Base-by-base conservation (phyloP, 2,797 vertebrate species). In the Vespertilio murinus region DNA sequence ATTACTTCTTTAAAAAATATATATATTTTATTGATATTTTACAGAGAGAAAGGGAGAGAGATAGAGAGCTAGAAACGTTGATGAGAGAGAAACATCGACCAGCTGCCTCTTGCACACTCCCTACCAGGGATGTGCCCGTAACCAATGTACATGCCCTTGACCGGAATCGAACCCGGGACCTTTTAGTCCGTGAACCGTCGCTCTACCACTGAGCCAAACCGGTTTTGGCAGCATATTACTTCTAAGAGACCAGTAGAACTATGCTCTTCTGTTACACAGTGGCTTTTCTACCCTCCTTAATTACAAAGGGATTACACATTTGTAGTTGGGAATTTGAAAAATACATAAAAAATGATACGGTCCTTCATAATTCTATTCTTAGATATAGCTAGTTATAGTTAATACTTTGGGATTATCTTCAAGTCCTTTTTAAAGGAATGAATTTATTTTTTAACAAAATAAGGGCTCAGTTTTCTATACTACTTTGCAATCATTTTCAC, bases 381-480 rank as follows among this genome's bases (percentile, higher is more conserved):
- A 22, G n/a, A 77, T 75, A 35, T 80, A 82, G 52, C n/a, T 74
- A 28, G 5, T 61, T 30, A 38, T 2, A 42, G 47, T 88, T 93
- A 65, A 38, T 77, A 49, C 65, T 81, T 93, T 73, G 69, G 0
- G 25, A 52, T 93, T 88, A 25, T 93, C 30, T 67, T 83, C 4
- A 56, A 67, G 25, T 81, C 8, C 17, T 85, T 92, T 83, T 11
- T 82, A 33, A 16, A 23, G 79, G 35, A 92, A 75, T 71, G 13
- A 17, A 40, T 84, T 71, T 64, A 74, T 86, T 79, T 79, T 90
- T 86, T 61, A 88, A 90, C 8, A 80, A 65, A 80, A 80, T 54
- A 38, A 28, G 38, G 5, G 13, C 20, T 61, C 17, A 8, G 33
- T 35, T 90, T 38, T 81, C 33, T 61, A 45, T 20, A 45, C 17